phyloP scores from a whole-genome alignment of 2,797 vertebrate genomes.

The Sparidentex hasta region DNA sequence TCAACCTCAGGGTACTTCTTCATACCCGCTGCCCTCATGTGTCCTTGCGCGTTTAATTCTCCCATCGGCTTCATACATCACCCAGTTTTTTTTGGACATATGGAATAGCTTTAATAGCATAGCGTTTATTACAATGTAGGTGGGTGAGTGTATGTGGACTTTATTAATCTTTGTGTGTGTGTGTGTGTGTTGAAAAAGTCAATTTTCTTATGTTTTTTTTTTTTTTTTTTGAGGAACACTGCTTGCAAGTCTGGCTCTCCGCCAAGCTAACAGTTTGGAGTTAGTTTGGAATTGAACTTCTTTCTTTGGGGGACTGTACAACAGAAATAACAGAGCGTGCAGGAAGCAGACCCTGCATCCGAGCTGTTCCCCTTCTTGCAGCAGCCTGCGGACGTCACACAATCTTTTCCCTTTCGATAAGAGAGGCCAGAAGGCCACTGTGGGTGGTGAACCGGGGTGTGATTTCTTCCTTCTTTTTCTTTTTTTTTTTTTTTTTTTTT shows the following conservation, averaged over 20 bases:
- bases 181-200: constrained; percentile 10
- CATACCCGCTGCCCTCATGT: constrained; percentile 65
- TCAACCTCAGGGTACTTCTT: constrained; percentile 51
- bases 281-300: constrained; percentile 79
- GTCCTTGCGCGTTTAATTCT: constrained; percentile 58
- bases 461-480: neutral
- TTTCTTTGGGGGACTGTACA: constrained; percentile 84
- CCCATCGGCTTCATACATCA: constrained; percentile 49
- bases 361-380: constrained; percentile 79
- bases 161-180: constrained; percentile 28
- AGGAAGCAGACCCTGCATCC: constrained; percentile 87
- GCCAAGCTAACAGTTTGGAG: constrained; percentile 83
- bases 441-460: constrained; percentile 80
- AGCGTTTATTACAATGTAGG: constrained; percentile 11
- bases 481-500: neutral
- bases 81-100: constrained; percentile 21
- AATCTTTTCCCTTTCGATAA: constrained; percentile 83
- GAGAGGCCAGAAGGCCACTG: constrained; percentile 86
- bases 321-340: constrained; percentile 79
- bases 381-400: constrained; percentile 87
- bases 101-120: constrained; percentile 30
- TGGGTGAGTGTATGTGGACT: constrained; percentile 3
- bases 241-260: constrained; percentile 31
- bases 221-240: constrained; percentile 11
- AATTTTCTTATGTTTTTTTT: constrained; percentile 32